Evolutionary conservation across 1,140 invertebrate genomes (phyloP).

Genomic region (Metopolophium dirhodum): DNA sequence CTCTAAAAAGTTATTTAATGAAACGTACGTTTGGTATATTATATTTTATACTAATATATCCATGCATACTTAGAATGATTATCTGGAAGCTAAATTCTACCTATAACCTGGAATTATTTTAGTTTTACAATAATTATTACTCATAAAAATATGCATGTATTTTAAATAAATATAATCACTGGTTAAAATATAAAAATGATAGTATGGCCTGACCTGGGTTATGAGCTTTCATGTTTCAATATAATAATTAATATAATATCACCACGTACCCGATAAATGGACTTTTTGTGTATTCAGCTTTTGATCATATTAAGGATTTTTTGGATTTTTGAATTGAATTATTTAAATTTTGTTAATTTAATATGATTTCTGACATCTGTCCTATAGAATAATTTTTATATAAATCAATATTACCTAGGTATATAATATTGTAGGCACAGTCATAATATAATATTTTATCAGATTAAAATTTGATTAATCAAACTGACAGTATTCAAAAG

Average conservation of each 20-base stretch:
- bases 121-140: no score
- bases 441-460: not conserved
- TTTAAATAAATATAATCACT: not conserved
- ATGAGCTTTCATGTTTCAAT: not conserved
- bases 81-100: no score
- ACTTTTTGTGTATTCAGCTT: not conserved
- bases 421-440: not conserved
- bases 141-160: no score
- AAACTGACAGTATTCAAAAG: not conserved
- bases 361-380: not conserved
- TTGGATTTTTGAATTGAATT: not conserved
- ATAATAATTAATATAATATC: not conserved
- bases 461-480: conserved; percentile 5
- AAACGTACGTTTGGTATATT: not conserved
- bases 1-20: no score
- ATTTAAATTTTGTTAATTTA: not conserved
- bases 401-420: not conserved
- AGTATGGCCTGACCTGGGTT: not conserved
- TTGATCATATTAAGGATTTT: not conserved
- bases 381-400: not conserved
- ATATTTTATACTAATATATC: not conserved
- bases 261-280: not conserved
- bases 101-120: no score
- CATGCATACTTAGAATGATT: no score
- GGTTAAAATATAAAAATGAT: not conserved